Evolutionary conservation across 1,140 invertebrate genomes (phyloP), one percentile per base, ranked within the genome.

Genomic region (Coenobita brevimanus): DNA sequence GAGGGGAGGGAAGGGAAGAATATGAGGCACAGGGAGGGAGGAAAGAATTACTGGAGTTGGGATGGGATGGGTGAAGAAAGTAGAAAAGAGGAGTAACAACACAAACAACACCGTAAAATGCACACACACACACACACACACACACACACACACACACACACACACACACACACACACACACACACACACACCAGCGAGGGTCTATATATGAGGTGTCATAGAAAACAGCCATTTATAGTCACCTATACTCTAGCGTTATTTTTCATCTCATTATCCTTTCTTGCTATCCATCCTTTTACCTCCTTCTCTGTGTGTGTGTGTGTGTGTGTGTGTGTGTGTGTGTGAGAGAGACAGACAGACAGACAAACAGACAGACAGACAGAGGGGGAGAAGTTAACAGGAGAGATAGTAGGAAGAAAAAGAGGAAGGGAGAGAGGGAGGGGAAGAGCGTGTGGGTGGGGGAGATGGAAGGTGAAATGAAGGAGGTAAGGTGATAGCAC

Each of bases 161-260:
- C 54, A 57, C 54, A 57, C 54, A 57, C 54, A 57, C 54, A 57
- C 54, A 57, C 54, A 57, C 54, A 57, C 54, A 57, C 54, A n/a
- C n/a, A n/a, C n/a, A n/a, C n/a, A n/a, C n/a, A n/a, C n/a, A n/a
- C n/a, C n/a, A n/a, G n/a, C n/a, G n/a, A 10, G n/a, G 10, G n/a
- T n/a, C n/a, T n/a, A n/a, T n/a, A n/a, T n/a, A n/a, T n/a, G n/a
- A n/a, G n/a, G n/a, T n/a, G n/a, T n/a, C n/a, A n/a, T n/a, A n/a
- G n/a, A n/a, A n/a, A n/a, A n/a, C n/a, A n/a, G n/a, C n/a, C n/a
- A n/a, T n/a, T n/a, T n/a, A n/a, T n/a, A n/a, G n/a, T n/a, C n/a
- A n/a, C n/a, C n/a, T n/a, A n/a, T n/a, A n/a, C n/a, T n/a, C n/a
- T 57, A n/a, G 10, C 54, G 10, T 13, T 57, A 13, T 57, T 13